These are phyloP conservation scores for Maccullochella peelii DNA, from an alignment of 2,113 vertebrate genomes.

Conservation along the genomic window DNA sequence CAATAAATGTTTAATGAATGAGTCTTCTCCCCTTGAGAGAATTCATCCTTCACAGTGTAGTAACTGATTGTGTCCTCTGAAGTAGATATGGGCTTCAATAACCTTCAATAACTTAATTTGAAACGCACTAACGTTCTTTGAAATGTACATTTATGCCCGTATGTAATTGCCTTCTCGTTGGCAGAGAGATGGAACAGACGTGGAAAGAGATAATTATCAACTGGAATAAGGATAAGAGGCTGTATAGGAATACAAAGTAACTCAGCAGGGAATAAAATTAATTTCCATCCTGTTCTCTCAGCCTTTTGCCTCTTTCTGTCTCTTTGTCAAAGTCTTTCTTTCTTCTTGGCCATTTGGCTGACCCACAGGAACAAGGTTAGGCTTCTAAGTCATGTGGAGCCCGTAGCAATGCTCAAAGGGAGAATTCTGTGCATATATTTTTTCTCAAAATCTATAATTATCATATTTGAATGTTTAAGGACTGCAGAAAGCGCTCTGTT, in stretches of 20 bases:
- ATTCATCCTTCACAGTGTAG: conserved; percentile 2
- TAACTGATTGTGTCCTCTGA: conserved; percentile 24
- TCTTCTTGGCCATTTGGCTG: not conserved
- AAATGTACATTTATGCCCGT: conserved; percentile 54
- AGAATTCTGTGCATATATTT: not conserved
- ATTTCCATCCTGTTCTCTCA: conserved; percentile 36
- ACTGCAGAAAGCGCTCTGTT: not conserved
- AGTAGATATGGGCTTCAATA: conserved; percentile 34
- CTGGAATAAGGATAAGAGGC: conserved; percentile 48
- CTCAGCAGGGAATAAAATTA: conserved; percentile 40
- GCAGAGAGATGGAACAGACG: conserved; percentile 23
- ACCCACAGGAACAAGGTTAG: conserved; percentile 4
- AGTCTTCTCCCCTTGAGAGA: conserved; percentile 1
- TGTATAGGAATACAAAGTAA: conserved; percentile 2
- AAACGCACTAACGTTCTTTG: conserved; percentile 42
- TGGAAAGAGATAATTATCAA: conserved; percentile 49
- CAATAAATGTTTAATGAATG: conserved; percentile 10
- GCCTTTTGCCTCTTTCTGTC: not conserved
- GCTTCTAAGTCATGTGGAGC: not conserved
- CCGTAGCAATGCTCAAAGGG: not conserved
- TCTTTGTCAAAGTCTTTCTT: conserved; percentile 13
- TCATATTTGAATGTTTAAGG: not conserved
- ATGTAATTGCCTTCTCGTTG: conserved; percentile 41
- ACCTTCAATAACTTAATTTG: conserved; percentile 29
- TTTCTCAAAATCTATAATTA: not conserved